A percentile compares a stretch with the other conserved stretches of the same genome.
phyloP scores from a whole-genome alignment of 2,113 vertebrate species.

The Copsychus sechellarum region DNA sequence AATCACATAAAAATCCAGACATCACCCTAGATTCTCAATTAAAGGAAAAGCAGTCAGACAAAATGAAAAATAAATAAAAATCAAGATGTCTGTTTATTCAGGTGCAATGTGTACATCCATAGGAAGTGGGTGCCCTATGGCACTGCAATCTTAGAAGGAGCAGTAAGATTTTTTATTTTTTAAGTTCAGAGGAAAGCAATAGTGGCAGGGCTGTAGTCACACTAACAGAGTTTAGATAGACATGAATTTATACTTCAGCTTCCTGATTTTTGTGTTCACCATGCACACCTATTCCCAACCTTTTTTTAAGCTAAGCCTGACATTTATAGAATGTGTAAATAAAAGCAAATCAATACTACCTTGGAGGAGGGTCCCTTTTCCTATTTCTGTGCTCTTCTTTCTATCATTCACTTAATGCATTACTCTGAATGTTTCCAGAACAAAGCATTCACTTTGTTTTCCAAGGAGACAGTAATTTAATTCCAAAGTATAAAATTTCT shows the following conservation, averaged over 20 bases:
- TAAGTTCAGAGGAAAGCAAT: background rate
- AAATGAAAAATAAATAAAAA: background rate
- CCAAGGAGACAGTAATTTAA: background rate
- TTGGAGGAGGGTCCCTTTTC: background rate
- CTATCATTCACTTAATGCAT: background rate
- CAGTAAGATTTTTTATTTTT: background rate
- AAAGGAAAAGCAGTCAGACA: background rate
- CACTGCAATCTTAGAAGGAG: background rate
- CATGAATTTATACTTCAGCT: too few relatives aligned
- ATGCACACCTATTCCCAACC: background rate
- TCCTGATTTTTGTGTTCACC: background rate
- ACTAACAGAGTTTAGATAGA: background rate
- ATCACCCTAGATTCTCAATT: background rate
- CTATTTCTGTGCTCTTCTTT: background rate
- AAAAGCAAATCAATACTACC: background rate
- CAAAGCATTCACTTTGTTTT: background rate
- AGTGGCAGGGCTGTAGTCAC: background rate
- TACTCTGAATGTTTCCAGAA: background rate
- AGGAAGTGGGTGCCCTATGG: background rate
- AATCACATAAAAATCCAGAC: background rate
- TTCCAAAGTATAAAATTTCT: background rate
- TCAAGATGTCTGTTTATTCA: background rate
- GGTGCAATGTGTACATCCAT: fast-evolving
- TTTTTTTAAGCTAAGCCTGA: background rate
- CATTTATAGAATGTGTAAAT: background rate